Evolutionary conservation across 2,888 invertebrate species (phyloP).

Genomic region (Agrochola litura): DNA sequence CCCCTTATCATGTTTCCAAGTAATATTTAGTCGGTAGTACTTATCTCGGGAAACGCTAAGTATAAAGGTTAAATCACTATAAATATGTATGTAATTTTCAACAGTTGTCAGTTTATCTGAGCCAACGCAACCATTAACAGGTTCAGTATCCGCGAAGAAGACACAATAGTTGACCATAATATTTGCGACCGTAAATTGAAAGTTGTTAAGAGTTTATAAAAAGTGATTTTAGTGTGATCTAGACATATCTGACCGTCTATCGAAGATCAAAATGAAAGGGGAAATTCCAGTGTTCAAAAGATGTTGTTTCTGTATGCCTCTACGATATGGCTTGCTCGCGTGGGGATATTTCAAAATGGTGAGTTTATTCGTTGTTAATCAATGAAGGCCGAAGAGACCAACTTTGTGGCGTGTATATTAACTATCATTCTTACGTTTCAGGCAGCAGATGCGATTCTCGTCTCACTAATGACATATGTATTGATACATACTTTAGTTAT

Average conservation of each 20-base stretch:
- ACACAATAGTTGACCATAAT: constrained; percentile 4
- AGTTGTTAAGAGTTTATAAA: background rate
- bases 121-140: constrained; percentile 8
- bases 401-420: background rate
- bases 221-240: background rate
- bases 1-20: constrained; percentile 15
- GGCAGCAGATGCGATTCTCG: background rate
- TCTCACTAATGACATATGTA: background rate
- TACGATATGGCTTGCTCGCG: constrained; percentile 75
- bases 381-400: background rate
- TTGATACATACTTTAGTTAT: accelerated
- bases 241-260: background rate
- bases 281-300: constrained; percentile 71
- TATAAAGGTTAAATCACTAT: constrained; percentile 12
- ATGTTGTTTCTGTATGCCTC: constrained; percentile 76
- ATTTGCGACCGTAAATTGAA: background rate
- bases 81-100: constrained; percentile 1
- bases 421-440: constrained; percentile 8
- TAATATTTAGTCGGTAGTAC: background rate
- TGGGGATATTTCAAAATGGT: constrained; percentile 74
- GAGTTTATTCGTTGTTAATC: constrained; percentile 31
- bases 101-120: constrained; percentile 24
- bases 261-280: constrained; percentile 24
- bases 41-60: background rate
- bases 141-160: constrained; percentile 5